phyloP scores from a whole-genome alignment of 37 sponge, comb jelly and placozoan species.

The Dysidea cf. avara region DNA sequence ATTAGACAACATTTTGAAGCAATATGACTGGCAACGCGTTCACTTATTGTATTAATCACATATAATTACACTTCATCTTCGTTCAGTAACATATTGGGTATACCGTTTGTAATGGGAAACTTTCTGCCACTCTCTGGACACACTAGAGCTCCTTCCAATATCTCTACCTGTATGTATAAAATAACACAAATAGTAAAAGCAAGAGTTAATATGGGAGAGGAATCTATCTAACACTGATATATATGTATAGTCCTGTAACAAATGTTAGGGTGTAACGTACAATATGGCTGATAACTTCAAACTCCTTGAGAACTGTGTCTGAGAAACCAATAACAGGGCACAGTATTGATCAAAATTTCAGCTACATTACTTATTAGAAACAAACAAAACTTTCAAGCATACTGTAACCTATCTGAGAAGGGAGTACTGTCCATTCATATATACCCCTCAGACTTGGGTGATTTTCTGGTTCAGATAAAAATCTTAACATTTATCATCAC shows the following conservation, averaged over 20 bases:
- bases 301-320: too few species aligned
- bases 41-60: neutral
- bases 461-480: too few species aligned
- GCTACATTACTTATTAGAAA: too few species aligned
- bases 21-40: conserved; percentile 37
- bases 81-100: conserved; percentile 94
- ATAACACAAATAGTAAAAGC: neutral
- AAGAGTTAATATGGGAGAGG: neutral
- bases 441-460: too few species aligned
- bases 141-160: conserved; percentile 92
- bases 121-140: conserved; percentile 92
- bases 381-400: too few species aligned
- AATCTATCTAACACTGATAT: neutral
- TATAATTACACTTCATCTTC: conserved; percentile 90
- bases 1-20: conserved; percentile 88
- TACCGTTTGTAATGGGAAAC: conserved; percentile 92
- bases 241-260: neutral
- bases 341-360: too few species aligned
- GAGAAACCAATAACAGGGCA: too few species aligned
- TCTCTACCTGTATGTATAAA: conserved; percentile 62
- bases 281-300: too few species aligned
- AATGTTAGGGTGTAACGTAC: too few species aligned
- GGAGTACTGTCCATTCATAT: too few species aligned
- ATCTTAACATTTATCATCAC: too few species aligned
- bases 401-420: too few species aligned